A percentile compares a stretch with the other conserved stretches of the same genome.
Conservation (phyloP, 2,797 vertebrate species). For the Lagocephalus sceleratus region DNA sequence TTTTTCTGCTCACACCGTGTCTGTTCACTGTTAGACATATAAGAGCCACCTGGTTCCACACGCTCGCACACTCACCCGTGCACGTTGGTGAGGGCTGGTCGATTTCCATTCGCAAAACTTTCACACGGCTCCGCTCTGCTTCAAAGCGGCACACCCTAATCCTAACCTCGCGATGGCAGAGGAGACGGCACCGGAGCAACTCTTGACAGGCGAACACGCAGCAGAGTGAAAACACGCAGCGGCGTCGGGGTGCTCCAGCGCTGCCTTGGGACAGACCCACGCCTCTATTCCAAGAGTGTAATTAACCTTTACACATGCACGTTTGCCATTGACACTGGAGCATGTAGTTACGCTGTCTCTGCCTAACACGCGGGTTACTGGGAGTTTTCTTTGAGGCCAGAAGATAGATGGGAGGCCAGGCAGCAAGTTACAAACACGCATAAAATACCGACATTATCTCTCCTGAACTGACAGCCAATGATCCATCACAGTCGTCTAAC, state of each 20-base stretch:
- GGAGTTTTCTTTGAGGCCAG: constrained; percentile 6
- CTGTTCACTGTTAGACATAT: constrained; percentile 33
- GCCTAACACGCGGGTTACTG: no score
- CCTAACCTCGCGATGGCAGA: constrained; percentile 5
- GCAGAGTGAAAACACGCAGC: not conserved
- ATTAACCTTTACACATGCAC: constrained; percentile 40
- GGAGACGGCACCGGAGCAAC: no score
- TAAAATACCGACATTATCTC: constrained; percentile 4
- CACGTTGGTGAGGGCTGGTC: not conserved
- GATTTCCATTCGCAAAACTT: not conserved
- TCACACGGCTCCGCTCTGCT: not conserved
- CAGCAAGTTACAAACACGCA: constrained; percentile 5
- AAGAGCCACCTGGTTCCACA: constrained; percentile 25
- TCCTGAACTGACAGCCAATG: constrained; percentile 2
- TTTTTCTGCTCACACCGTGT: constrained; percentile 22
- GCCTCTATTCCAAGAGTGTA: constrained; percentile 14
- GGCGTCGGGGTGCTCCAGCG: constrained; percentile 6
- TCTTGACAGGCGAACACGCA: no score
- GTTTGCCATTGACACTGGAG: constrained; percentile 22
- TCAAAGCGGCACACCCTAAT: constrained; percentile 1
- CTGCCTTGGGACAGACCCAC: constrained; percentile 15
- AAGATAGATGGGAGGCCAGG: constrained; percentile 12
- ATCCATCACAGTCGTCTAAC: constrained; percentile 1
- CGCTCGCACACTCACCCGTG: not conserved
- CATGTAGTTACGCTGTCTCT: constrained; percentile 16